A percentile compares a stretch with the other conserved stretches of the same genome.
phyloP scores from a whole-genome alignment of 2,888 invertebrate species.

The Leucoptera coffeella region DNA sequence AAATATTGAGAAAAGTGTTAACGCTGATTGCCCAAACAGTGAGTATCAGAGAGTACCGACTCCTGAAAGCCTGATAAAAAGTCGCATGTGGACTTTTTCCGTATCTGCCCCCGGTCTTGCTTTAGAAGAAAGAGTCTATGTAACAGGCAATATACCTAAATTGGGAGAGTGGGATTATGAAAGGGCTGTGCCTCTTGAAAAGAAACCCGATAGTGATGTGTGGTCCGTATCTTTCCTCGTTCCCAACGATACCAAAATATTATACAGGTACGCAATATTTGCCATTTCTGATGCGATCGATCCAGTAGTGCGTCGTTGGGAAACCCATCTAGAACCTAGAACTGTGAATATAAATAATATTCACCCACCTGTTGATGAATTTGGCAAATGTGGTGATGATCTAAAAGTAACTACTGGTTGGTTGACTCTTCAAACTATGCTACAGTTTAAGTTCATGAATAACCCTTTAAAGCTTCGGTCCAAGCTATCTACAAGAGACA shows the following conservation, averaged over 20 bases:
- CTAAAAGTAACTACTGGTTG: slow-evolving; percentile 70
- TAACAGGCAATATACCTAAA: slow-evolving; percentile 61
- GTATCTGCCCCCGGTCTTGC: slow-evolving; percentile 47
- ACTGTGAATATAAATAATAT: slow-evolving; percentile 38
- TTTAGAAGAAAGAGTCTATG: slow-evolving; percentile 60
- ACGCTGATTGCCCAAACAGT: slow-evolving; percentile 18
- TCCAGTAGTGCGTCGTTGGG: slow-evolving; percentile 71
- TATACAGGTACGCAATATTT: slow-evolving; percentile 74
- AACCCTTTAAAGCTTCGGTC: slow-evolving; percentile 73
- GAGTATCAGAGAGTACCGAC: slow-evolving; percentile 8
- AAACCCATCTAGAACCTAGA: slow-evolving; percentile 68
- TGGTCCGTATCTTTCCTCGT: slow-evolving; percentile 63
- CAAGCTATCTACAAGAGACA: slow-evolving; percentile 58
- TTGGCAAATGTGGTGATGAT: slow-evolving; percentile 58
- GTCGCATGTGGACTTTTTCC: slow-evolving; percentile 26
- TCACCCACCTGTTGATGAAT: slow-evolving; percentile 51
- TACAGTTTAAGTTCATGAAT: slow-evolving; percentile 79
- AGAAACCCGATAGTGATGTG: slow-evolving; percentile 27
- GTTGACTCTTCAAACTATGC: slow-evolving; percentile 75
- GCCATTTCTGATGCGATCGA: slow-evolving; percentile 51
- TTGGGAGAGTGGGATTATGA: slow-evolving; percentile 68
- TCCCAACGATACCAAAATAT: slow-evolving; percentile 60
- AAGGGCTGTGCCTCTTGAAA: slow-evolving; percentile 51
- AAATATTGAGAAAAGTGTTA: slow-evolving; percentile 20
- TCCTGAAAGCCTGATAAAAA: slow-evolving; percentile 9